Percentiles rank a stretch among this genome's conserved stretches.
Conservation (phyloP, 2,888 invertebrate genomes). For the Zygaena filipendulae region DNA sequence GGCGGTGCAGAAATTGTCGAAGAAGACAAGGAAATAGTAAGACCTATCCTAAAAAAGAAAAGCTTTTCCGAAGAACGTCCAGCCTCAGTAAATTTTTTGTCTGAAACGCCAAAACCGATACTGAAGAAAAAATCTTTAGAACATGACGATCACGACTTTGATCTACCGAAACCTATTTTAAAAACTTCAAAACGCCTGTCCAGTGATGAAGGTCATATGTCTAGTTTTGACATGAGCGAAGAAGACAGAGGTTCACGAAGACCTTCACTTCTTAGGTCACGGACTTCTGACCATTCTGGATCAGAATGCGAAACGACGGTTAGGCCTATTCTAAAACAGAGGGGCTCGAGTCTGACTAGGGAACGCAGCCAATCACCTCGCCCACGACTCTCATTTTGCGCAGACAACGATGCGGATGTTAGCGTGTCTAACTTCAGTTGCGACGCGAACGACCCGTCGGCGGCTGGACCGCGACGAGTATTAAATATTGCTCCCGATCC, state of each 20-base stretch:
- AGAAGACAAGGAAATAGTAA: slow-evolving; percentile 71
- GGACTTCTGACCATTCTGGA: slow-evolving; percentile 63
- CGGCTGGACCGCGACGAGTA: slow-evolving; percentile 57
- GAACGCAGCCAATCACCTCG: slow-evolving; percentile 71
- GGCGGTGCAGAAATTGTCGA: slow-evolving; percentile 67
- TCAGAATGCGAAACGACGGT: slow-evolving; percentile 68
- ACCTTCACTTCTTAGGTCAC: slow-evolving; percentile 65
- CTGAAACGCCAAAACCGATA: slow-evolving; percentile 77
- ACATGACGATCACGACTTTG: slow-evolving; percentile 78
- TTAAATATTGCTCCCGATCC: slow-evolving; percentile 43
- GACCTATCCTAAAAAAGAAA: slow-evolving; percentile 87
- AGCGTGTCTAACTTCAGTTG: slow-evolving; percentile 55
- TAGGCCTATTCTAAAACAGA: slow-evolving; percentile 74
- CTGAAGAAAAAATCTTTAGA: slow-evolving; percentile 88
- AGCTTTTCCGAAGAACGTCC: slow-evolving; percentile 77
- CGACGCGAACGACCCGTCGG: slow-evolving; percentile 54
- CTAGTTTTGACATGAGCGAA: slow-evolving; percentile 66
- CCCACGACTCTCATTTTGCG: slow-evolving; percentile 73
- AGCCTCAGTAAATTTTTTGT: slow-evolving; percentile 49
- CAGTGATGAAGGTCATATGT: slow-evolving; percentile 69
- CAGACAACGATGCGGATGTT: slow-evolving; percentile 58
- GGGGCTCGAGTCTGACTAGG: slow-evolving; percentile 68
- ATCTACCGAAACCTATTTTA: slow-evolving; percentile 79
- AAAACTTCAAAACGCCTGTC: slow-evolving; percentile 77
- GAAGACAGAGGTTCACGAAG: slow-evolving; percentile 66